Evolutionary conservation across 2,797 vertebrate species (phyloP).

Genomic region (Lateolabrax maculatus): DNA sequence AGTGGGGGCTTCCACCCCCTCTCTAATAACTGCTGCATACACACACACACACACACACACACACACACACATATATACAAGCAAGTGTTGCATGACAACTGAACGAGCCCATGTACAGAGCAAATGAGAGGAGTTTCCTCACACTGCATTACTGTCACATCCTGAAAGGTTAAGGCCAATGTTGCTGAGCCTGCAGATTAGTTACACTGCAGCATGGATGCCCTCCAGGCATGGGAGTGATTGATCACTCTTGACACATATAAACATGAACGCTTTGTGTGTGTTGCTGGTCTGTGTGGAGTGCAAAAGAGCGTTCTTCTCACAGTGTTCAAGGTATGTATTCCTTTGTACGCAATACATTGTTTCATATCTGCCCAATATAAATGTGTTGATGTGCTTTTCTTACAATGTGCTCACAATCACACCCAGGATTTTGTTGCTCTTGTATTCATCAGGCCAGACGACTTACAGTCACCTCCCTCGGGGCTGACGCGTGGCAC

Average conservation of each 20-base stretch:
- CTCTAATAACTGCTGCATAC: conserved; percentile 71
- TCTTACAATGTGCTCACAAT: not conserved
- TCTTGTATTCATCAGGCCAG: conserved; percentile 43
- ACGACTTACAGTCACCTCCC: conserved; percentile 56
- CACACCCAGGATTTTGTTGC: conserved; percentile 22
- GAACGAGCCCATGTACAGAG: conserved; percentile 46
- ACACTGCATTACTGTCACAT: conserved; percentile 61
- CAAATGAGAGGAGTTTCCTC: conserved; percentile 51
- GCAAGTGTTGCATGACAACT: conserved; percentile 59
- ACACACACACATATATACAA: conserved; percentile 37
- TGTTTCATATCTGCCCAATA: not conserved
- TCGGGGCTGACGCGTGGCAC: conserved; percentile 74
- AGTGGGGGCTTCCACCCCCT: conserved; percentile 68
- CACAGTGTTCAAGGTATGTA: not conserved
- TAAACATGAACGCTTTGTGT: conserved; percentile 48
- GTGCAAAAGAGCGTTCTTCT: conserved; percentile 4
- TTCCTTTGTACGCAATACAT: not conserved
- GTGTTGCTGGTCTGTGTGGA: conserved; percentile 5
- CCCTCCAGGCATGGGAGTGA: conserved; percentile 58
- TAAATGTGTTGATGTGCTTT: not conserved
- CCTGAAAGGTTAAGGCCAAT: conserved; percentile 64
- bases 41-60: conserved; percentile 31
- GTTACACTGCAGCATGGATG: conserved; percentile 58
- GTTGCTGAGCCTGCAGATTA: conserved; percentile 67
- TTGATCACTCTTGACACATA: conserved; percentile 63